Base-by-base conservation (phyloP, 2,113 vertebrate genomes). In the Elgaria multicarinata region DNA sequence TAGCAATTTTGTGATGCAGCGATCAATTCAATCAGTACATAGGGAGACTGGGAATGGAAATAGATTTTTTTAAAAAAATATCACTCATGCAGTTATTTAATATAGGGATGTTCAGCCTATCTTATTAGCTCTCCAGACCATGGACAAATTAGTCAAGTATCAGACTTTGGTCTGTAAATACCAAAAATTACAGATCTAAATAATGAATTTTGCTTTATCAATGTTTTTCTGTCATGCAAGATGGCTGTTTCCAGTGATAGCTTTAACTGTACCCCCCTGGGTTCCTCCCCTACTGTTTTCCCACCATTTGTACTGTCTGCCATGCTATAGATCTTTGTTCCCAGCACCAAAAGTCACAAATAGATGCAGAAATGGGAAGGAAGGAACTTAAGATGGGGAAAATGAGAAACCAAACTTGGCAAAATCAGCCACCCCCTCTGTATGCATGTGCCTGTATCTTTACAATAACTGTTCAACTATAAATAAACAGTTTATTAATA, bases 1-100 rank as follows among this genome's bases (percentile, higher is more conserved):
- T 77, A 50, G 81, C 62, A 84, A 66, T 84, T 89, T 89, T 84
- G 81, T 84, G 44, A 84, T 77, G 72, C 58, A 76, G 26, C 69
- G 72, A 84, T 77, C 88, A 84, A 53, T 66, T 84, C 71, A 84
- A 71, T 76, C 24, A 89, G 26, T 77, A 83, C 14, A 76, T 39
- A 53, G 42, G 42, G 66, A 80, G 64, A 18, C 78, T n/a, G 4
- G 16, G 50, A 88, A 42, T 72, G 53, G 36, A 81, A 88, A 81
- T 53, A 58, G 46, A 55, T 83, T 82, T 58, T 67, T 67, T 50
- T 50, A 3, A 50, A 53, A 76, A 83, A 53, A 33, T 67, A 1
- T 36, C 24, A 36, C 44, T 53, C 64, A n/a, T 53, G 44, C 20
- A 75, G 50, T 69, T 84, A 84, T 84, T 77, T 53, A 53, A 84